A percentile compares a stretch with the other conserved stretches of the same genome.
Conservation (phyloP, 2,888 invertebrate species). For the Gisinianus flammeolus region DNA sequence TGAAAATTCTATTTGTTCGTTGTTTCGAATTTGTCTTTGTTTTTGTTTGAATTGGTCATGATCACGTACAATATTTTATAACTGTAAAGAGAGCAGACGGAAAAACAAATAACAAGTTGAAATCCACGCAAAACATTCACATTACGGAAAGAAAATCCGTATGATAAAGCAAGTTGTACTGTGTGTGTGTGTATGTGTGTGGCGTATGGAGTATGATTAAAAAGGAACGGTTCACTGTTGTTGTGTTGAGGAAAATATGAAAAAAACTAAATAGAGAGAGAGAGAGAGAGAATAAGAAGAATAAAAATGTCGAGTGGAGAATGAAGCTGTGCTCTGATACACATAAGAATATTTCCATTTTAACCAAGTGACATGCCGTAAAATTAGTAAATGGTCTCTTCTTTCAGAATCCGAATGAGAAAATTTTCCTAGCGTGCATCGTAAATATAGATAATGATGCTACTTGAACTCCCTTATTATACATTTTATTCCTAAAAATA, state of each 20-base stretch:
- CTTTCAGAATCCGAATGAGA: slow-evolving; percentile 38
- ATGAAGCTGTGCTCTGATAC: slow-evolving; percentile 37
- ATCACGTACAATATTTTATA: too few relatives aligned
- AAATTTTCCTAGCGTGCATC: not conserved
- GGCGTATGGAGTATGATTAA: not conserved
- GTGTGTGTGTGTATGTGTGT: not conserved
- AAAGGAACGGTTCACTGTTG: not conserved
- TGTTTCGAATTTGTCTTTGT: too few relatives aligned
- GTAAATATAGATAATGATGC: not conserved
- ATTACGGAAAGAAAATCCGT: too few relatives aligned
- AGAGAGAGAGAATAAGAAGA: not conserved
- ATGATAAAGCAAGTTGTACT: not conserved
- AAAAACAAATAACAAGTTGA: not conserved
- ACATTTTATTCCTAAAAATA: not conserved
- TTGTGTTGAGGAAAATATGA: not conserved
- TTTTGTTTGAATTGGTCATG: too few relatives aligned
- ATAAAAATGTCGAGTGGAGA: not conserved
- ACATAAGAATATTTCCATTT: slow-evolving; percentile 29
- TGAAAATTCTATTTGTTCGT: too few relatives aligned
- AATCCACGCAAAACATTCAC: too few relatives aligned
- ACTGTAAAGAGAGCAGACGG: not conserved
- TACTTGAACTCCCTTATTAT: not conserved
- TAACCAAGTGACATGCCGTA: slow-evolving; percentile 56
- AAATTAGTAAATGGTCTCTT: slow-evolving; percentile 56
- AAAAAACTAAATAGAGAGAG: too few relatives aligned